Conservation (phyloP, 2,888 invertebrate genomes). For the Corythucha ciliata region DNA sequence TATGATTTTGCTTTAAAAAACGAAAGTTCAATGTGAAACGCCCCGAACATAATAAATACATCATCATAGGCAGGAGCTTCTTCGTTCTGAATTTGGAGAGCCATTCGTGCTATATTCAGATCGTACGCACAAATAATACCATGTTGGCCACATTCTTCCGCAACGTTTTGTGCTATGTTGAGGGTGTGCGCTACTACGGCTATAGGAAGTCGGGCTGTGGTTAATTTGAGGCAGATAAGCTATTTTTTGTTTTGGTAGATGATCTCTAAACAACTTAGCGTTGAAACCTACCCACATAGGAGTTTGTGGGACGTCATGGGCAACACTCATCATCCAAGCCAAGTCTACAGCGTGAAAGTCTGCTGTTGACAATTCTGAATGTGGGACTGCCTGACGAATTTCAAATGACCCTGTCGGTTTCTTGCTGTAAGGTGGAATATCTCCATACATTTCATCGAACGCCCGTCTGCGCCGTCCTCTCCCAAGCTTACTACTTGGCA, state of each 20-base stretch:
- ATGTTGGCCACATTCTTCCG: constrained; percentile 13
- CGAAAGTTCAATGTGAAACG: constrained; percentile 10
- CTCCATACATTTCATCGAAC: background rate
- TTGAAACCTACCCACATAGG: constrained; percentile 15
- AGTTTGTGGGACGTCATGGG: too few species aligned
- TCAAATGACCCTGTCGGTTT: too few species aligned
- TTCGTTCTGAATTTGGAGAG: constrained; percentile 7
- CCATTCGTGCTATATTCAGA: constrained; percentile 10
- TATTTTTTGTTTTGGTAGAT: background rate
- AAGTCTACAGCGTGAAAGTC: background rate
- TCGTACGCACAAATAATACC: constrained; percentile 12
- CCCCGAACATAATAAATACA: constrained; percentile 4
- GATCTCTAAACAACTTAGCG: background rate
- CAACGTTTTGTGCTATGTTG: background rate
- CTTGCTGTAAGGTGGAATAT: background rate
- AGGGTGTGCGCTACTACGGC: constrained; percentile 4
- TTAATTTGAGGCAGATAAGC: constrained; percentile 15
- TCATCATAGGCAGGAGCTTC: constrained; percentile 2
- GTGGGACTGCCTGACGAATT: too few species aligned
- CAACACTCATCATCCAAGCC: background rate
- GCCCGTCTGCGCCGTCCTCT: background rate
- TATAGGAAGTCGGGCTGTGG: constrained; percentile 2
- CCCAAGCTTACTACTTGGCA: background rate
- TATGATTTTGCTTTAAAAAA: constrained; percentile 15
- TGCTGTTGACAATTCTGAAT: too few species aligned